Percentiles rank a stretch among this genome's conserved stretches.
These are phyloP conservation scores for Andrena praecox DNA, from an alignment of 2,888 invertebrate genomes.

Conservation along the genomic window DNA sequence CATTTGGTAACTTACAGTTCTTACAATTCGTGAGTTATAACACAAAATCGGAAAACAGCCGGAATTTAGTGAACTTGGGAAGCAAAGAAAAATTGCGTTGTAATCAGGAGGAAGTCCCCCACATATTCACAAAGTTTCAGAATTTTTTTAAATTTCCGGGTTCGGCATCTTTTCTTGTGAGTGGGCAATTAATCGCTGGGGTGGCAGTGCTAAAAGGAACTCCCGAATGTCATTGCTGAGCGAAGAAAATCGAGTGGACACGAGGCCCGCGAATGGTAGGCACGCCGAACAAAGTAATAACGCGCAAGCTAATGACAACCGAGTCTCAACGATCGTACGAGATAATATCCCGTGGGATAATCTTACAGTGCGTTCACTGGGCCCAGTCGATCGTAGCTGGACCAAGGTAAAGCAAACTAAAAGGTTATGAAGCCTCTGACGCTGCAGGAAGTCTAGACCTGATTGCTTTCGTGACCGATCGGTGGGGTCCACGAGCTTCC, in stretches of 20 bases:
- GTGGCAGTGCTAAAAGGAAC: no score
- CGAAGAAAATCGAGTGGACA: conserved; percentile 15
- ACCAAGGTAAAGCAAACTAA: conserved; percentile 55
- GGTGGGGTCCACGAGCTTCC: conserved; percentile 63
- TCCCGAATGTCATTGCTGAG: background rate
- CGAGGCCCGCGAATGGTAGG: conserved; percentile 1
- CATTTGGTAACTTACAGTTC: no score
- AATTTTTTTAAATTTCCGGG: no score
- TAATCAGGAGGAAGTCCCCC: no score
- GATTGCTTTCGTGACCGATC: conserved; percentile 74
- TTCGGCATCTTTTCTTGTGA: no score
- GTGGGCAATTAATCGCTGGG: no score
- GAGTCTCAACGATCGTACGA: conserved; percentile 49
- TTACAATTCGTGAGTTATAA: no score
- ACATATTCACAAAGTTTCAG: no score
- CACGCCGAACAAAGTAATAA: conserved; percentile 29
- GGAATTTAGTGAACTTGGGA: no score
- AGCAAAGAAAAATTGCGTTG: no score
- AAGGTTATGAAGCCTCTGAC: conserved; percentile 65
- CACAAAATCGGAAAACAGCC: no score
- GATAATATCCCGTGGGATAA: conserved; percentile 71
- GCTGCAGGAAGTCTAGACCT: conserved; percentile 70
- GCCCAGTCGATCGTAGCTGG: conserved; percentile 50
- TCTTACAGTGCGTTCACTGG: conserved; percentile 62
- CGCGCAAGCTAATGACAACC: conserved; percentile 51